A percentile compares a stretch with the other conserved stretches of the same genome.
These are phyloP conservation scores for Zaprionus nigranus DNA, from an alignment of 1,140 invertebrate species.

Conservation along the genomic window DNA sequence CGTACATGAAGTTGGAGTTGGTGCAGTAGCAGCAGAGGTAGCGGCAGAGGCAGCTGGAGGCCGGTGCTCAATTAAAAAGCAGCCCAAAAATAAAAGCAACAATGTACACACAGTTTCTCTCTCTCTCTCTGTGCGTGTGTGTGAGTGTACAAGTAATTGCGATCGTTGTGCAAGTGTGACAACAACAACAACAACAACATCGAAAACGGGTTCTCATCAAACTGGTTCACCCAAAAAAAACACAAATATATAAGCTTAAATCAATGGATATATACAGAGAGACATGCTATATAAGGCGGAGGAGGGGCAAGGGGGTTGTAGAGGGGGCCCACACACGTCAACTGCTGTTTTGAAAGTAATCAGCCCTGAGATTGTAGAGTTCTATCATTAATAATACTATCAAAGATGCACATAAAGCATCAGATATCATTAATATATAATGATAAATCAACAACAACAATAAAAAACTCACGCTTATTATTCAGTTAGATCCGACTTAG, in stretches of 20 bases:
- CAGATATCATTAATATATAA: slow-evolving; percentile 13
- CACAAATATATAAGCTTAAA: slow-evolving; percentile 29
- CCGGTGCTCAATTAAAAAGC: slow-evolving; percentile 66
- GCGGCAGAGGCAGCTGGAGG: slow-evolving; percentile 25
- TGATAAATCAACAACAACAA: not conserved
- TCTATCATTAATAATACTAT: slow-evolving; percentile 48
- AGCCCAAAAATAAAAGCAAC: slow-evolving; percentile 37
- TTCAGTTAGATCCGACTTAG: slow-evolving; percentile 13
- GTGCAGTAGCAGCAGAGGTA: not conserved
- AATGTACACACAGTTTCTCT: slow-evolving; percentile 17
- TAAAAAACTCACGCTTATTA: slow-evolving; percentile 16
- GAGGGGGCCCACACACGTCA: not conserved
- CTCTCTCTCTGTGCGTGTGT: not conserved
- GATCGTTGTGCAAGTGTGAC: slow-evolving; percentile 48
- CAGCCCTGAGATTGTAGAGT: slow-evolving; percentile 41
- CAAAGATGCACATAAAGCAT: slow-evolving; percentile 21
- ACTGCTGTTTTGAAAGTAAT: slow-evolving; percentile 56
- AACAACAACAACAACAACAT: slow-evolving; percentile 22
- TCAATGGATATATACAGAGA: slow-evolving; percentile 45
- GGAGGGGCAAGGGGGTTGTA: not conserved
- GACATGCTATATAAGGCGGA: slow-evolving; percentile 9
- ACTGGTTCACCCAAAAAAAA: slow-evolving; percentile 61
- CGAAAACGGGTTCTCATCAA: slow-evolving; percentile 71
- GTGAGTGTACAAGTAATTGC: slow-evolving; percentile 34
- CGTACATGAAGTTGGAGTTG: slow-evolving; percentile 37